These are phyloP conservation scores for Distichodus sexfasciatus DNA, from an alignment of 2,797 vertebrate genomes.

Conservation along the genomic window DNA sequence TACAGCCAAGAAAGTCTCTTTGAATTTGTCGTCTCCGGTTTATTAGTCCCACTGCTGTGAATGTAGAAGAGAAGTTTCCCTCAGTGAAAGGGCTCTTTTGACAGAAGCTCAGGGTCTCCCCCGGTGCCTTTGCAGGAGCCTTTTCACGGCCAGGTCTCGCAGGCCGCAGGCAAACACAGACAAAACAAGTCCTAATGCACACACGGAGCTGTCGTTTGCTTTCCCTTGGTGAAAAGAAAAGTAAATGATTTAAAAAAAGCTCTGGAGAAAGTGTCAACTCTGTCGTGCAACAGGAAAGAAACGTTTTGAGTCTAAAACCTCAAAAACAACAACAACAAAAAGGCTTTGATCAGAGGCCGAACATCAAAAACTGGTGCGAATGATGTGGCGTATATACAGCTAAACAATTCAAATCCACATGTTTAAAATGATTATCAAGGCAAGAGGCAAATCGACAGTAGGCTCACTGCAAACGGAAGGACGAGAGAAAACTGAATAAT, in stretches of 20 bases:
- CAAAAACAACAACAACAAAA: neutral
- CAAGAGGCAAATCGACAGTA: neutral
- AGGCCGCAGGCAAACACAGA: constrained; percentile 5
- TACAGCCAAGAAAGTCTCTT: constrained; percentile 1
- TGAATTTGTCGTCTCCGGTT: constrained; percentile 20
- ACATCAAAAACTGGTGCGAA: too few relatives aligned
- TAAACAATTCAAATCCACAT: too few relatives aligned
- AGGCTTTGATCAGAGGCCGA: too few relatives aligned
- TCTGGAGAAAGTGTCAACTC: neutral
- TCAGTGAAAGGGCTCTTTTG: constrained; percentile 35
- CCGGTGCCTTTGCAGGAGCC: constrained; percentile 30
- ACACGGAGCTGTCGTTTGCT: neutral
- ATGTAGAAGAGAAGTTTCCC: constrained; percentile 29
- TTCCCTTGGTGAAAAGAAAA: neutral
- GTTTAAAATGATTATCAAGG: neutral
- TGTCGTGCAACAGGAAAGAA: neutral
- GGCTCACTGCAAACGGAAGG: neutral
- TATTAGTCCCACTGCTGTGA: constrained; percentile 31
- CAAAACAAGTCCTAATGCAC: neutral
- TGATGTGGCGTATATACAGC: too few relatives aligned
- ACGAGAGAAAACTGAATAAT: constrained; percentile 17
- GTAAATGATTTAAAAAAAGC: neutral
- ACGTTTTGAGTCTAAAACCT: neutral
- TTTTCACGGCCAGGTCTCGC: constrained; percentile 24
- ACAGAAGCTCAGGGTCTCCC: constrained; percentile 28